Evolutionary conservation across 2,888 invertebrate species (phyloP).

Genomic region (Leucania comma): DNA sequence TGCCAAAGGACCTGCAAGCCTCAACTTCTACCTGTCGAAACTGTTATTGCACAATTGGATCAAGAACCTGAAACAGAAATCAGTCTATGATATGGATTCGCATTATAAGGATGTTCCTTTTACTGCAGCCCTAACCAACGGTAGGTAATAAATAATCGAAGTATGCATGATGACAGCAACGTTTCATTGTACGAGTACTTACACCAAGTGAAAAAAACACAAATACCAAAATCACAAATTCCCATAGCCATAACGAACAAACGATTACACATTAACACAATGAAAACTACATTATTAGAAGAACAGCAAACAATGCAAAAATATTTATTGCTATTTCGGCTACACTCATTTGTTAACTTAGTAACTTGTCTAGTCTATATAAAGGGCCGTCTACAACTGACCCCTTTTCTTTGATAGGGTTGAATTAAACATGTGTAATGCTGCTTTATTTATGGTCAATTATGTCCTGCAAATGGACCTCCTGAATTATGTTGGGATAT

Average conservation of each 20-base stretch:
- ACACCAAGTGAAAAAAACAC: not conserved
- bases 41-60: too few species aligned
- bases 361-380: constrained; percentile 59
- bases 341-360: constrained; percentile 67
- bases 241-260: constrained; percentile 50
- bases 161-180: not conserved
- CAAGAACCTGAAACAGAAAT: too few species aligned
- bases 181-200: not conserved
- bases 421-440: constrained; percentile 85
- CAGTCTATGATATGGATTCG: too few species aligned
- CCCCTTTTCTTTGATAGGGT: constrained; percentile 74
- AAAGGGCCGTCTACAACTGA: constrained; percentile 53
- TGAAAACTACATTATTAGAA: constrained; percentile 52
- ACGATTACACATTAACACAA: constrained; percentile 41
- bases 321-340: constrained; percentile 63
- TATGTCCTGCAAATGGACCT: constrained; percentile 83
- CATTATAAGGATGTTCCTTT: too few species aligned
- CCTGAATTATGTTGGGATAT: constrained; percentile 79
- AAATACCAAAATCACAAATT: constrained; percentile 22
- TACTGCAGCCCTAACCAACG: too few species aligned
- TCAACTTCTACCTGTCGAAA: too few species aligned
- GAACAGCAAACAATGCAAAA: constrained; percentile 53
- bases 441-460: constrained; percentile 89
- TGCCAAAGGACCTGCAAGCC: too few species aligned
- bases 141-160: too few species aligned